Percentiles rank a stretch among this genome's conserved stretches.
phyloP scores from a whole-genome alignment of 2,797 vertebrate species.

The Alauda arvensis region DNA sequence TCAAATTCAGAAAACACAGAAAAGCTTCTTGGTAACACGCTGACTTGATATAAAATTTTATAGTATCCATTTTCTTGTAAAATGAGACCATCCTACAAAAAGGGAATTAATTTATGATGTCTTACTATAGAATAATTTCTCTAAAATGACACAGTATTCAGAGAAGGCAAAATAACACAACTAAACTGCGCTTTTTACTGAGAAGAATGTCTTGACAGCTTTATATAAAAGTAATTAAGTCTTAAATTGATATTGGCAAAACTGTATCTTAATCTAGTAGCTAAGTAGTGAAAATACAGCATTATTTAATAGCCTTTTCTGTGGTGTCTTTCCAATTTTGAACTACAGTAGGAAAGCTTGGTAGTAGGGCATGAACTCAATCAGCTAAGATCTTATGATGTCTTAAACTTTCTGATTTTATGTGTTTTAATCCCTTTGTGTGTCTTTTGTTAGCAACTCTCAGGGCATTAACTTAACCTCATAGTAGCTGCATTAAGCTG shows the following conservation, averaged over 20 bases:
- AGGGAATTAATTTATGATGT: constrained; percentile 31
- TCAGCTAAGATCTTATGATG: not conserved
- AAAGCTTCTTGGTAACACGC: constrained; percentile 75
- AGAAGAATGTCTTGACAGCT: not conserved
- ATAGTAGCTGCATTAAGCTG: not conserved
- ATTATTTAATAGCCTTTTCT: not conserved
- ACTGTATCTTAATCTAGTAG: not conserved
- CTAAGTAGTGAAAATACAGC: not conserved
- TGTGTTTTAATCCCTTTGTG: not conserved
- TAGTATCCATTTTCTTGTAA: constrained; percentile 69
- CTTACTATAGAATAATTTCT: constrained; percentile 33
- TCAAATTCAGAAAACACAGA: constrained; percentile 76
- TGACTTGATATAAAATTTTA: constrained; percentile 76
- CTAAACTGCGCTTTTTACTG: not conserved
- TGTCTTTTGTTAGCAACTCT: not conserved
- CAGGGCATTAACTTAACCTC: not conserved
- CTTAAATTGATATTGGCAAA: constrained; percentile 33
- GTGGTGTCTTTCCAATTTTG: not conserved
- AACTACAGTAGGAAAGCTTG: not conserved
- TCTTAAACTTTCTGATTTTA: not conserved
- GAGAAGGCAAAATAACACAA: constrained; percentile 28
- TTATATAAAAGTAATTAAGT: constrained; percentile 6
- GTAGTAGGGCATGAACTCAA: not conserved
- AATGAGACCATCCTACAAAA: constrained; percentile 64
- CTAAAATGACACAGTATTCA: not conserved